phyloP scores from a whole-genome alignment of 2,888 invertebrate species.

The Cerceris rybyensis region DNA sequence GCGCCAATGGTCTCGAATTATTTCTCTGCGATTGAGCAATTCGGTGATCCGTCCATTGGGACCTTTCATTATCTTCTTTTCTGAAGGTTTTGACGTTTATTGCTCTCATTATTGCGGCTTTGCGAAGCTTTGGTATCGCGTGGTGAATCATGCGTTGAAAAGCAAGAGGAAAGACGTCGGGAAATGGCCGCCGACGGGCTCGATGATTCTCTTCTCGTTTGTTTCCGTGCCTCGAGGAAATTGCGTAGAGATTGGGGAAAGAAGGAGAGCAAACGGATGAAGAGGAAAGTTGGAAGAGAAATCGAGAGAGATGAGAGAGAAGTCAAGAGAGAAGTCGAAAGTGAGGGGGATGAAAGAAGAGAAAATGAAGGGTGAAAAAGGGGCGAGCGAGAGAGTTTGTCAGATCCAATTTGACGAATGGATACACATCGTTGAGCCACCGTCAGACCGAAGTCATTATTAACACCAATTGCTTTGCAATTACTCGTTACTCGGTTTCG shows the following conservation, averaged over 20 bases:
- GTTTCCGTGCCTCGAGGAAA: constrained; percentile 6
- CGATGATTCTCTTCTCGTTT: background rate
- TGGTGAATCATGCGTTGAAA: background rate
- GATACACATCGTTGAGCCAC: constrained; percentile 74
- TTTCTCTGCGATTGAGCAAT: constrained; percentile 35
- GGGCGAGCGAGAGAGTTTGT: constrained; percentile 3
- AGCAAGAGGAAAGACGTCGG: no score
- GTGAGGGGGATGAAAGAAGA: background rate
- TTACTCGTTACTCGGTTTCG: constrained; percentile 65
- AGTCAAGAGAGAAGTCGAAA: background rate
- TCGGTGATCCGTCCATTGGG: background rate
- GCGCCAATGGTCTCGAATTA: constrained; percentile 31
- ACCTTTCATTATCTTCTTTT: constrained; percentile 31
- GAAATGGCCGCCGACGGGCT: background rate
- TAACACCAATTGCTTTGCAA: constrained; percentile 75
- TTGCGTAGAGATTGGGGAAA: constrained; percentile 16
- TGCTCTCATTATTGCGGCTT: constrained; percentile 15
- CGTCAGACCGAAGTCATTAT: constrained; percentile 74
- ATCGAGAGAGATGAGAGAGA: background rate
- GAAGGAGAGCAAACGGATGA: constrained; percentile 4
- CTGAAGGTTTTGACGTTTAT: background rate
- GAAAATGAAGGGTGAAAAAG: constrained; percentile 19
- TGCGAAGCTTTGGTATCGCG: background rate
- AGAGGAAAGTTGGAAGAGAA: constrained; percentile 1
- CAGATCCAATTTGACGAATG: constrained; percentile 75